phyloP scores from a whole-genome alignment of 2,888 invertebrate species.

The Rhamnusium bicolor region DNA sequence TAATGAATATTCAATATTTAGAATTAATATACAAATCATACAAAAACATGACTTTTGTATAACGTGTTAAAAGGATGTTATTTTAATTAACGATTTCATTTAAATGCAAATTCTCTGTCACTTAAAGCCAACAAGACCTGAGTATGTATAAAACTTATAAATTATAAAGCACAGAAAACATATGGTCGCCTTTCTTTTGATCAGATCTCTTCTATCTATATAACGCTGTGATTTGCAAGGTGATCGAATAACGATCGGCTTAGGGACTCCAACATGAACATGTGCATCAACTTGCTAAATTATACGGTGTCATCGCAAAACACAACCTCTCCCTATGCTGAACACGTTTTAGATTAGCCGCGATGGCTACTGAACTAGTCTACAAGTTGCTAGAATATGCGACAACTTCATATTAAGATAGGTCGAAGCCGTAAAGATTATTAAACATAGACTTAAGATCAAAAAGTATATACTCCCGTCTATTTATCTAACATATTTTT shows the following conservation, averaged over 20 bases:
- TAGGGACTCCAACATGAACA: conserved; percentile 44
- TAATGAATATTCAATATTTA: conserved; percentile 52
- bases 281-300: conserved; percentile 64
- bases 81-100: conserved; percentile 52
- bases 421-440: conserved; percentile 38
- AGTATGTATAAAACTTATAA: conserved; percentile 35
- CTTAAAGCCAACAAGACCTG: conserved; percentile 36
- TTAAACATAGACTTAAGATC: conserved; percentile 22
- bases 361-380: conserved; percentile 54
- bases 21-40: conserved; percentile 51
- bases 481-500: too few relatives aligned
- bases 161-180: conserved; percentile 25
- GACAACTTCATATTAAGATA: conserved; percentile 40
- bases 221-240: conserved; percentile 31
- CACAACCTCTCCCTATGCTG: conserved; percentile 60
- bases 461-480: neutral
- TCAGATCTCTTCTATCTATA: conserved; percentile 21
- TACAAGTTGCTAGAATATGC: conserved; percentile 49
- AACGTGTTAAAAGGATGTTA: conserved; percentile 43
- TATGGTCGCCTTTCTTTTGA: conserved; percentile 32
- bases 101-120: conserved; percentile 51
- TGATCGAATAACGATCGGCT: conserved; percentile 35
- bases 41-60: conserved; percentile 49
- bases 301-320: conserved; percentile 65
- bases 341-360: conserved; percentile 68